Evolutionary conservation across 2,797 vertebrate species (phyloP), one percentile per base, ranked within the genome.

Genomic region (Austrolebias charrua): DNA sequence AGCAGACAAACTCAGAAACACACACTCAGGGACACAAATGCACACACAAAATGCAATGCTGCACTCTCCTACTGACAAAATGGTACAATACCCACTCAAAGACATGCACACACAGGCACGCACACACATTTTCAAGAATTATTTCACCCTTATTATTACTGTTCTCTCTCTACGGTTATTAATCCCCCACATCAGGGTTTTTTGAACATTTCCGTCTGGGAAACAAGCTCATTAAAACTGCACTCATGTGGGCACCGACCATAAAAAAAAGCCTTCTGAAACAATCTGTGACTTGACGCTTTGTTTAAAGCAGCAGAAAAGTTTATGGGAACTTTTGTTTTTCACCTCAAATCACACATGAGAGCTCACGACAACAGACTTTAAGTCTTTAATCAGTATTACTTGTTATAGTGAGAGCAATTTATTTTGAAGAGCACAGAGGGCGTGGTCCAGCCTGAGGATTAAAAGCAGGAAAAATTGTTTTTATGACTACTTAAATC

Each of bases 161-260:
- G 70, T 72, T 60, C 56, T 64, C 66, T 69, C 80, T 86, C 77
- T 75, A 79, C 76, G 76, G 71, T 84, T 83, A 87, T 86, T 86
- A 86, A 88, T 88, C 86, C 85, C 55, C 65, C 53, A 76, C 79
- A 84, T 82, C 71, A 61, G 63, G 60, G 50, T 4, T 73, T 80
- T 81, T 81, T 76, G 43, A 76, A 83, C 67, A 77, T 81, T 82
- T 86, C 81, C 78, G 29, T 85, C 77, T 85, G 84, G 85, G 77
- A 87, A 61, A 74, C 51, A 62, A 82, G 78, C 81, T 90, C 79
- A 90, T 89, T 88, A 88, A 85, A 86, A 78, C 66, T 44, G 78
- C 51, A 57, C 81, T 84, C 67, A 71, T 84, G 82, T 83, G 85
- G 81, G 69, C 72, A 78, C 49, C 19, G 13, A 80, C 55, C 78